A percentile compares a stretch with the other conserved stretches of the same genome.
Conservation (phyloP, 2,113 vertebrate genomes). For the Melospiza melodia region DNA sequence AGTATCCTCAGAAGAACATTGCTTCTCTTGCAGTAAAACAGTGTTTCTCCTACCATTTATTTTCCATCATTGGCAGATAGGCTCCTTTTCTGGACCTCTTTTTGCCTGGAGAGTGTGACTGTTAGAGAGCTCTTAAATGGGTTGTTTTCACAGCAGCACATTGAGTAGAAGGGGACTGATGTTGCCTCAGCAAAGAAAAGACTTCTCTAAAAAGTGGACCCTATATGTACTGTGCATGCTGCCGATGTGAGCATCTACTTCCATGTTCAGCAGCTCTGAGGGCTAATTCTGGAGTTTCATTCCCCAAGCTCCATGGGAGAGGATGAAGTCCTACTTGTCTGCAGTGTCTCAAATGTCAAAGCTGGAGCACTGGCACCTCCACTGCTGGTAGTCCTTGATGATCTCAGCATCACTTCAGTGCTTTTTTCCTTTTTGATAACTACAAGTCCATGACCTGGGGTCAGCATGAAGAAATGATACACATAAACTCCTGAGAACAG, state of each 20-base stretch:
- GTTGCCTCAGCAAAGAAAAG: background rate
- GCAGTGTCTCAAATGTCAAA: background rate
- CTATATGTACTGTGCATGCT: background rate
- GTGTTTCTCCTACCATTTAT: background rate
- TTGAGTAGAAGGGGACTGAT: background rate
- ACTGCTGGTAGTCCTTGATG: background rate
- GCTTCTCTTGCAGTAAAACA: background rate
- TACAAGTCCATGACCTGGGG: background rate
- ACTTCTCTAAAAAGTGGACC: accelerated
- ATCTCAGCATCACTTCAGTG: background rate
- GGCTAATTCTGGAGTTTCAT: background rate
- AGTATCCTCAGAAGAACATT: background rate
- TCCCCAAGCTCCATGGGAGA: background rate
- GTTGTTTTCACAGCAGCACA: background rate
- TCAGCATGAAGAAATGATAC: background rate
- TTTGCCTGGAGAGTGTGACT: background rate
- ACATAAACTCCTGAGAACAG: background rate
- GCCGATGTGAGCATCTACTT: background rate
- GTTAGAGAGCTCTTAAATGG: background rate
- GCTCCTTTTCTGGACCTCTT: background rate
- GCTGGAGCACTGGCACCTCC: background rate
- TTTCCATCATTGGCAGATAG: background rate
- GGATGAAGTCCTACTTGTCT: background rate
- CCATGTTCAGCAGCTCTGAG: background rate
- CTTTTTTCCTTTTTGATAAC: background rate